These are phyloP conservation scores for Schizopygopsis pylzovi DNA, from an alignment of 2,797 vertebrate species.

Conservation along the genomic window DNA sequence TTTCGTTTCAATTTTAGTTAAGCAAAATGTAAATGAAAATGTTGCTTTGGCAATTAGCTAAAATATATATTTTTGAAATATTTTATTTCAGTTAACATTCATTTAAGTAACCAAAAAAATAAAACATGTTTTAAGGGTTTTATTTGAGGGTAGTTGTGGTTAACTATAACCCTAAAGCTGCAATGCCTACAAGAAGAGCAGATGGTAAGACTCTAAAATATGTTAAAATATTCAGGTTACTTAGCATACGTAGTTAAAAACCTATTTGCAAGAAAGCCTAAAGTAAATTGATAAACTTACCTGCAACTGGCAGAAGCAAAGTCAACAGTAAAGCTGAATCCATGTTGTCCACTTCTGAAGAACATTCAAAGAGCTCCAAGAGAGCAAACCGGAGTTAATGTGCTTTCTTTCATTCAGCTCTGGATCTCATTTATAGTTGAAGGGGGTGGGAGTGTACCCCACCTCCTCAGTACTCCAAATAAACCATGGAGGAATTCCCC, in stretches of 20 bases:
- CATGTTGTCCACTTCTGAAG: conserved; percentile 48
- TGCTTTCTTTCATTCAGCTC: neutral
- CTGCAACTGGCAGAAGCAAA: conserved; percentile 52
- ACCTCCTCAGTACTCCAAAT: conserved; percentile 23
- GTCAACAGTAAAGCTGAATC: conserved; percentile 16
- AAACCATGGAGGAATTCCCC: conserved; percentile 51
- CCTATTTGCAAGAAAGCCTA: neutral
- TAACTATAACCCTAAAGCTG: neutral
- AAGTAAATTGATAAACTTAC: conserved; percentile 43
- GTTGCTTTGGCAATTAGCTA: neutral
- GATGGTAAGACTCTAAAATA: neutral
- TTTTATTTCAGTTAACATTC: too few relatives aligned
- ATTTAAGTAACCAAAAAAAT: too few relatives aligned
- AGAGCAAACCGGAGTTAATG: neutral
- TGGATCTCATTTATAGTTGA: conserved; percentile 3
- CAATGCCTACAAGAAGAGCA: neutral
- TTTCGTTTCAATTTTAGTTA: neutral
- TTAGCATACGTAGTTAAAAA: neutral
- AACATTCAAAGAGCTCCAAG: neutral
- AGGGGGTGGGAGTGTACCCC: neutral
- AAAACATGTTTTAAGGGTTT: too few relatives aligned
- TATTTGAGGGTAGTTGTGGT: neutral
- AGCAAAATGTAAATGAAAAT: neutral
- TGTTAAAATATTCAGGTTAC: neutral
- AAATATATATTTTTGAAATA: neutral